These are phyloP conservation scores for Bradypus variegatus DNA, from an alignment of 2,797 vertebrate species.

Conservation along the genomic window DNA sequence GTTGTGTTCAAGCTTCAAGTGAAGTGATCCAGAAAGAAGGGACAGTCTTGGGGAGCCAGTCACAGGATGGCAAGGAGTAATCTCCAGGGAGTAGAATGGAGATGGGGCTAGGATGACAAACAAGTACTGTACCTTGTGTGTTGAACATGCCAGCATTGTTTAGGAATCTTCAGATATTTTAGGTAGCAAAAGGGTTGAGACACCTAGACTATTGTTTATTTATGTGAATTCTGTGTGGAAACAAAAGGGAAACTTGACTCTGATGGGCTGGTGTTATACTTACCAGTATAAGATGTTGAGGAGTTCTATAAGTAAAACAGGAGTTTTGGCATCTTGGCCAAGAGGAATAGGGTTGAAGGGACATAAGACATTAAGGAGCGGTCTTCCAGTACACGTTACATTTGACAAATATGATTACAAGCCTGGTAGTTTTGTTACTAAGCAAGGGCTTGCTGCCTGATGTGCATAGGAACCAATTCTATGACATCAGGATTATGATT, in stretches of 20 bases:
- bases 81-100: not conserved
- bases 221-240: not conserved
- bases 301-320: not conserved
- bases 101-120: not conserved
- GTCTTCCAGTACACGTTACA: not conserved
- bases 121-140: not conserved
- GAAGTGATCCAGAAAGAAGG: not conserved
- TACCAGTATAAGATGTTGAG: not conserved
- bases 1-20: not conserved
- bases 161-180: not conserved
- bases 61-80: not conserved
- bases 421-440: too few relatives aligned
- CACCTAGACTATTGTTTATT: not conserved
- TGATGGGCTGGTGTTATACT: not conserved
- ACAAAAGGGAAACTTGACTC: not conserved
- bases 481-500: too few relatives aligned
- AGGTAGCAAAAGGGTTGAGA: not conserved
- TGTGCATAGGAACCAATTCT: too few relatives aligned
- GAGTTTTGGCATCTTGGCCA: not conserved
- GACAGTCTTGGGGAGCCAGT: not conserved
- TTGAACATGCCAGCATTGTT: not conserved
- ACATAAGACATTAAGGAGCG: not conserved
- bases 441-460: too few relatives aligned
- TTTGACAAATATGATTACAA: not conserved
- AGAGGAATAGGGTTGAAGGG: not conserved